These are phyloP conservation scores for Pyrrhosoma nymphula DNA, from an alignment of 2,888 invertebrate species.

Conservation along the genomic window DNA sequence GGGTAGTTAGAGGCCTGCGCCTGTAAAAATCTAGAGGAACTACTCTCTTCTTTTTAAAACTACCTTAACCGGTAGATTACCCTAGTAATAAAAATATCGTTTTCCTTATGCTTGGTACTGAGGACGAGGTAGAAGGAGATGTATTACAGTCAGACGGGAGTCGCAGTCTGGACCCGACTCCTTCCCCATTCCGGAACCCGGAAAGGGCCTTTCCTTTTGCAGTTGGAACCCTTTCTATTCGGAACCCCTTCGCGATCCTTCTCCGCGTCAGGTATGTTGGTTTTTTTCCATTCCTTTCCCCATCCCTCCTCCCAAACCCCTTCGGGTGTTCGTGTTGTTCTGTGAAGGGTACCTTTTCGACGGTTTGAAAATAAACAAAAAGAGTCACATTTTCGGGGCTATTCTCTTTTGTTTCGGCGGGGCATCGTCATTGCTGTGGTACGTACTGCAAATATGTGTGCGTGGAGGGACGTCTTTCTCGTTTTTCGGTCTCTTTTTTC, in stretches of 20 bases:
- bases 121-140: too few species aligned
- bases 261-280: not conserved
- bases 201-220: too few species aligned
- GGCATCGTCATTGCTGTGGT: not conserved
- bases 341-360: not conserved
- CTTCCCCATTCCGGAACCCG: not conserved
- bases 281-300: not conserved
- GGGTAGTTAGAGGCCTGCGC: too few species aligned
- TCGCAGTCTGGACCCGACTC: not conserved
- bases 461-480: not conserved
- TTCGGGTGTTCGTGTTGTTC: not conserved
- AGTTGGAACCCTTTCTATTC: not conserved
- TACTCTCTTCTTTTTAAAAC: too few species aligned
- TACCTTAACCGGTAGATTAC: too few species aligned
- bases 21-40: too few species aligned
- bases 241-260: not conserved
- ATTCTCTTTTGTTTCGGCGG: not conserved
- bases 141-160: too few species aligned
- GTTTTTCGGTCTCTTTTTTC: too few species aligned
- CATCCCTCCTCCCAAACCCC: not conserved
- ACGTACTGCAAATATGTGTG: not conserved
- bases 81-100: too few species aligned
- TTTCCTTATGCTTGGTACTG: too few species aligned
- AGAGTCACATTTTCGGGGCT: not conserved
- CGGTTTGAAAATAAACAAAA: not conserved